phyloP scores from a whole-genome alignment of 1,140 invertebrate species.

The Neodiprion lecontei region DNA sequence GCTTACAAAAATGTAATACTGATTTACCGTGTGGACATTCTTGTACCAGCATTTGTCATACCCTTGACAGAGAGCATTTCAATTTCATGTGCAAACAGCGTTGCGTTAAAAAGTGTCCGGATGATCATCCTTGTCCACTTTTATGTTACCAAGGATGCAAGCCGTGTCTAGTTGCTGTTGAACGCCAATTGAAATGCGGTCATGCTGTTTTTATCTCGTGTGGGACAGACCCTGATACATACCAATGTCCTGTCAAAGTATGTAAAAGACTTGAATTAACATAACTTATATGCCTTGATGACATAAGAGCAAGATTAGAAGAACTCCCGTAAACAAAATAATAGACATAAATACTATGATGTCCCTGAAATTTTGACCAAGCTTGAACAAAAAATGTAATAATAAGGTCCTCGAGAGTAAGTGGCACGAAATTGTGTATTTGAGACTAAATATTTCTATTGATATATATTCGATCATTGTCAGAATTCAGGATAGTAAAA shows the following conservation, averaged over 20 bases:
- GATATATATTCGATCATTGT: no score
- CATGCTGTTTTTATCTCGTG: slow-evolving; percentile 56
- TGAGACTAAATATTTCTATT: neutral
- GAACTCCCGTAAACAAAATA: no score
- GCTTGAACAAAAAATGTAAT: no score
- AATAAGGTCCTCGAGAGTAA: no score
- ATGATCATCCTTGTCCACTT: neutral
- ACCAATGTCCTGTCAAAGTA: neutral
- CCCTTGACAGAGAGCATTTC: slow-evolving; percentile 58
- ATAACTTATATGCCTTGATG: no score
- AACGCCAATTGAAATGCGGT: slow-evolving; percentile 56
- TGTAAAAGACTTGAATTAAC: neutral
- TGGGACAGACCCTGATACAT: slow-evolving; percentile 39
- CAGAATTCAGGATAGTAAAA: no score
- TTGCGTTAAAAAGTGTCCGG: slow-evolving; percentile 41
- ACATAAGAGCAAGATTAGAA: no score
- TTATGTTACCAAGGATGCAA: slow-evolving; percentile 58
- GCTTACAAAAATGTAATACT: slow-evolving; percentile 53
- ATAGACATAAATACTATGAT: no score
- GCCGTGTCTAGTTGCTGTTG: slow-evolving; percentile 53
- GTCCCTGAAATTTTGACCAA: no score
- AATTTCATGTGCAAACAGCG: slow-evolving; percentile 52
- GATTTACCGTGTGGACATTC: slow-evolving; percentile 61
- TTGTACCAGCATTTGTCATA: slow-evolving; percentile 65
- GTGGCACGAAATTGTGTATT: no score